Evolutionary conservation across 2,797 vertebrate species (phyloP), one percentile per base, ranked within the genome.

Genomic region (Hoplostethus mediterraneus): DNA sequence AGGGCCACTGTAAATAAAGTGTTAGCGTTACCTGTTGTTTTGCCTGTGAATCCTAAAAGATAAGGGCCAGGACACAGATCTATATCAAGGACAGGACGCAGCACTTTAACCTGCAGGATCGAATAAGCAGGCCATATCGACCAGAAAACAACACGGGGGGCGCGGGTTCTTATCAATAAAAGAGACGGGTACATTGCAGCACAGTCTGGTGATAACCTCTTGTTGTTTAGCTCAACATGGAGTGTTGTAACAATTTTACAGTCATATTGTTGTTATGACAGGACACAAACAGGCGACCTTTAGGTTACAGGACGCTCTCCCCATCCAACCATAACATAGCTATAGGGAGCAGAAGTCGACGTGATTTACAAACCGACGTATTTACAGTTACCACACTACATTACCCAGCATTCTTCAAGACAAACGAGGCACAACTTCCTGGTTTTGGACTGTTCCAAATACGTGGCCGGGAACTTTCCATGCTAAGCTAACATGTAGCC

Each of bases 41-140:
- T 70, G 42, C 61, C 8, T 53, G 47, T 65, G 13, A 25, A 47
- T 61, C 25, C n/a, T 42, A 31, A 4, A 17, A 6, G 31, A 74
- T 78, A 70, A 78, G 54, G 63, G 51, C 60, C 62, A 55, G 38
- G 4, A 30, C n/a, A 47, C 49, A 16, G 60, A 63, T 47, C 58
- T 13, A 9, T 52, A 63, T 28, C 65, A 10, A 17, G 40, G 51
- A 47, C 63, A 75, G 21, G 54, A 36, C 11, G 57, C 40, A 42
- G 1, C 38, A 4, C 13, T 44, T 33, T 60, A 25, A 49, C 33
- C 30, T 54, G 57, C 17, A 33, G n/a, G 36, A 40, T 10, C 10
- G 4, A 16, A 13, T 16, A 38, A 36, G 21, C n/a, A 58, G 56
- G 25, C 0, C 2, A 14, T n/a, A 33, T 38, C n/a, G 40, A 1